phyloP scores from a whole-genome alignment of 2,888 invertebrate species.

The Volucella inflata region DNA sequence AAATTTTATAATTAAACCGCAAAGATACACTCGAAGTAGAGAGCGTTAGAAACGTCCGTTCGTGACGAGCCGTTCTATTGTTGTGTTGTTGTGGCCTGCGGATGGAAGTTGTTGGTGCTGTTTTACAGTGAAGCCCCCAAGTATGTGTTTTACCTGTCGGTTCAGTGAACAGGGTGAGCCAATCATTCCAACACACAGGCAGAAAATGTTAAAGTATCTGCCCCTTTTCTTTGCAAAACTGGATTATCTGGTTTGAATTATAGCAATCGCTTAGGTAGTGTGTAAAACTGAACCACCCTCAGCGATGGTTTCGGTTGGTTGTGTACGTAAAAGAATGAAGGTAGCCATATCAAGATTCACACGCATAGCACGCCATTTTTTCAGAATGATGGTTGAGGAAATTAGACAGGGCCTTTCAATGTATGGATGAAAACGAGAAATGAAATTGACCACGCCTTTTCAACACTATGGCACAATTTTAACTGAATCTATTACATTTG shows the following conservation, averaged over 20 bases:
- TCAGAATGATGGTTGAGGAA: conserved; percentile 33
- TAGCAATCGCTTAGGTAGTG: background rate
- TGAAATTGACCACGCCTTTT: conserved; percentile 33
- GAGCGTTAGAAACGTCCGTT: conserved; percentile 80
- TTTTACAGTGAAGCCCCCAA: conserved; percentile 35
- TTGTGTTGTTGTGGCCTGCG: conserved; percentile 79
- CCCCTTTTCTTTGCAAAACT: conserved; percentile 52
- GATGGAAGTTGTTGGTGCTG: conserved; percentile 72
- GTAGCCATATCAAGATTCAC: conserved; percentile 44
- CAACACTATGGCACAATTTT: background rate
- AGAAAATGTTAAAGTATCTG: conserved; percentile 40
- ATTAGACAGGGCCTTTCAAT: background rate
- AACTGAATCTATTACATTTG: conserved; percentile 28
- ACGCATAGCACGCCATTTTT: conserved; percentile 68
- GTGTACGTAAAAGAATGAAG: conserved; percentile 29
- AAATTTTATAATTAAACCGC: conserved; percentile 63
- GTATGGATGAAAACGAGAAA: conserved; percentile 24
- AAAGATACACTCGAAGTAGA: conserved; percentile 52
- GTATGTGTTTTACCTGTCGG: conserved; percentile 72
- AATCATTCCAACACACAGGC: conserved; percentile 57
- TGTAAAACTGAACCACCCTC: conserved; percentile 41
- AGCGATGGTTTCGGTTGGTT: conserved; percentile 9
- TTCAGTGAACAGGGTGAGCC: conserved; percentile 44
- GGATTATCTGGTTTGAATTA: conserved; percentile 62
- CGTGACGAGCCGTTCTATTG: conserved; percentile 83